Evolutionary conservation across 2,888 invertebrate genomes (phyloP), one percentile per base, ranked within the genome.

Genomic region (Laspeyria flexula): DNA sequence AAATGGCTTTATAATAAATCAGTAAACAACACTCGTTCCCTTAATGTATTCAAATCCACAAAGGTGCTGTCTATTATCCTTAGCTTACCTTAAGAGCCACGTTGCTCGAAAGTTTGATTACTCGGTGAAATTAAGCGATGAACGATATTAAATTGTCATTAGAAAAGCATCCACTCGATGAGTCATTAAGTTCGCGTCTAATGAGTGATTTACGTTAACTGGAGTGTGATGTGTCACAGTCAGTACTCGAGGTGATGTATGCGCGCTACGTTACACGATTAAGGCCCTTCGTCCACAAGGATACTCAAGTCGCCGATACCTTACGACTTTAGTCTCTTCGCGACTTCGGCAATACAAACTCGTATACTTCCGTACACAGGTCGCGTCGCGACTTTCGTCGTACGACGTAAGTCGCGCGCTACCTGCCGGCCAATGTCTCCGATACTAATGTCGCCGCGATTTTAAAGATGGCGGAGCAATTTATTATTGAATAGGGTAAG

Each of bases 121-220:
- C 83, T 83, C 79, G 70, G 82, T 75, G 71, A 83, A 85, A 85
- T 88, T 82, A 82, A 83, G 78, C 84, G 77, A 77, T 78, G 81
- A 81, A 79, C 79, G 83, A 79, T 81, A 88, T 87, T 83, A 86
- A 85, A 85, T 84, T 85, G 81, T 83, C 84, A 85, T 89, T 88
- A 87, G 83, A 79, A 81, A 83, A 79, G 73, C 82, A 83, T 81
- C 77, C 71, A 79, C 75, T 73, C 73, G 79, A 82, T 77, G 74
- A 75, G 71, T 81, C 82, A 83, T 87, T 85, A 88, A 81, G 75
- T 79, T 75, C 65, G 75, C 75, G 74, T 76, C 74, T 83, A 85
- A 87, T 87, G 80, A 88, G 77, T 86, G 86, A 88, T 87, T 83
- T 84, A 83, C 73, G 85, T 77, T 79, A 82, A 83, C 81, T 85